Evolutionary conservation across 2,888 invertebrate genomes (phyloP).

Genomic region (Drosophila peninsularis): DNA sequence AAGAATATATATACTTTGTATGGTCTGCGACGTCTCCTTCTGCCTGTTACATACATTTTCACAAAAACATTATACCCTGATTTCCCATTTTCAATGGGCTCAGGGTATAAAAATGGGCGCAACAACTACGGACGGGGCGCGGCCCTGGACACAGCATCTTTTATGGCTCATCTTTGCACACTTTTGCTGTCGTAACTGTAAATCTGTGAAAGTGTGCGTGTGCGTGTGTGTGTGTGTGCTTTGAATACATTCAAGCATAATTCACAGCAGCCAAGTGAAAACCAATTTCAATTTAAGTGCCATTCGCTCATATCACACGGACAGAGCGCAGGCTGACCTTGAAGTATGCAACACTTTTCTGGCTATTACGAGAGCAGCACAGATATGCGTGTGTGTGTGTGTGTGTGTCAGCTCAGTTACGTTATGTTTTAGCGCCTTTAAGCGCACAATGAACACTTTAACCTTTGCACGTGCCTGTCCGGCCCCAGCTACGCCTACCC

Average conservation of each 20-base stretch:
- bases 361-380: constrained; percentile 33
- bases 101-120: constrained; percentile 61
- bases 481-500: not conserved
- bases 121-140: constrained; percentile 40
- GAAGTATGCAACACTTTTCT: constrained; percentile 77
- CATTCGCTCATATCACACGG: constrained; percentile 21
- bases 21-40: too few relatives aligned
- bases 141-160: constrained; percentile 28
- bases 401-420: constrained; percentile 49
- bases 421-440: constrained; percentile 61
- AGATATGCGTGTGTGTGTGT: not conserved
- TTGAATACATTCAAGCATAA: constrained; percentile 43
- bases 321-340: constrained; percentile 56
- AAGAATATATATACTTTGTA: too few relatives aligned
- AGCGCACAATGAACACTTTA: constrained; percentile 65
- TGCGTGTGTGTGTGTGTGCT: constrained; percentile 12
- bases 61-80: too few relatives aligned
- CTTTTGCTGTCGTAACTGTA: constrained; percentile 34
- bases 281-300: constrained; percentile 53
- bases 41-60: too few relatives aligned
- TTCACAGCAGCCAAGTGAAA: constrained; percentile 47
- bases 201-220: constrained; percentile 17
- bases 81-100: too few relatives aligned
- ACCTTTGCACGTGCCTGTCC: constrained; percentile 66
- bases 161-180: constrained; percentile 40